Percentiles rank a stretch among this genome's conserved stretches.
Conservation (phyloP, 1,140 invertebrate species). For the Anagrus nilaparvatae region DNA sequence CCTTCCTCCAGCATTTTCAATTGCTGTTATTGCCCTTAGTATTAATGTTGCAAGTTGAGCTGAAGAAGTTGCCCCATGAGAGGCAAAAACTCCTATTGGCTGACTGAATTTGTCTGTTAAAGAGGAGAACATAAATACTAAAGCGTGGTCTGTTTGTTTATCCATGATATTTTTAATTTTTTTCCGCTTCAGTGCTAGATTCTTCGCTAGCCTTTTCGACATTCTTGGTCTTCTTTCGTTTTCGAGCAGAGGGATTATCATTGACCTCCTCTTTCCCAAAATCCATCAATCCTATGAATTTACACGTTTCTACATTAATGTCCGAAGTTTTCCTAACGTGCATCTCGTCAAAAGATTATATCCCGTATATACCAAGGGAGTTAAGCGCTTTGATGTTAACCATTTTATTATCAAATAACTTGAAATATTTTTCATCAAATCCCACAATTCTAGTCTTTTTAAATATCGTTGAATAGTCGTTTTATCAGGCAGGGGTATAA, state of each 20-base stretch:
- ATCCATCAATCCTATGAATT: constrained; percentile 10
- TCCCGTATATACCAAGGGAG: constrained; percentile 12
- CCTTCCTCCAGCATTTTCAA: constrained; percentile 17
- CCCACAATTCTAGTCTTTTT: constrained; percentile 7
- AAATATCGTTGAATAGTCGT: constrained; percentile 9
- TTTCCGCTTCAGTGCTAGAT: too few species aligned
- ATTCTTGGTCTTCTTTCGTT: too few species aligned
- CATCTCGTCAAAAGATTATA: constrained; percentile 13
- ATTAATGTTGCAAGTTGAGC: constrained; percentile 16
- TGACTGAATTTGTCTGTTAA: constrained; percentile 13
- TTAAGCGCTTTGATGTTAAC: background rate
- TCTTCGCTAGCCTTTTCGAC: too few species aligned
- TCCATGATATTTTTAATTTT: background rate
- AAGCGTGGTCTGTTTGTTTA: constrained; percentile 17
- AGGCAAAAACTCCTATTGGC: constrained; percentile 17
- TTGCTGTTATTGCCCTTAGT: constrained; percentile 17
- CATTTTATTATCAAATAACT: constrained; percentile 13
- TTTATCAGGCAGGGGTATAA: constrained; percentile 7
- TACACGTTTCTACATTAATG: constrained; percentile 8
- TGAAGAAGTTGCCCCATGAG: constrained; percentile 13
- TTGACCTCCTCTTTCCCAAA: constrained; percentile 14
- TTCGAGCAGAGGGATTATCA: too few species aligned
- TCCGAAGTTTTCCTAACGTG: constrained; percentile 7
- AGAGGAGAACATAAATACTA: constrained; percentile 19
- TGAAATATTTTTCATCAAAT: constrained; percentile 18